Conservation (phyloP, 2,888 invertebrate genomes). For the Polietes domitor region DNA sequence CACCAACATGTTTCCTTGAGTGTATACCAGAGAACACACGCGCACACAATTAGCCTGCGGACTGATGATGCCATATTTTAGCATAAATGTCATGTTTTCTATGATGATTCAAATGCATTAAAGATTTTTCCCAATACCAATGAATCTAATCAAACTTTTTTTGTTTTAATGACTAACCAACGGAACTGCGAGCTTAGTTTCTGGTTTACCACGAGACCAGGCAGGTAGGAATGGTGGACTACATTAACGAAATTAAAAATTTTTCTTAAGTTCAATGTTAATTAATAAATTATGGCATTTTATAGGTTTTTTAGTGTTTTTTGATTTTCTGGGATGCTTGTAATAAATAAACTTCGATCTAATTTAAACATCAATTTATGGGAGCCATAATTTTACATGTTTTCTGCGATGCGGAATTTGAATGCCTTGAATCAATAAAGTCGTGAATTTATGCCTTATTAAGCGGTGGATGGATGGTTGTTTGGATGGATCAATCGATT, state of each 20-base stretch:
- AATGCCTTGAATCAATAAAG: background rate
- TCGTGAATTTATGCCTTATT: background rate
- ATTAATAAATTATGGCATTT: background rate
- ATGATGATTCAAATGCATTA: slow-evolving; percentile 5
- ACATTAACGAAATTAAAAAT: background rate
- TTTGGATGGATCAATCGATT: background rate
- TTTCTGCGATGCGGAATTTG: background rate
- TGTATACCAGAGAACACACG: too few relatives aligned
- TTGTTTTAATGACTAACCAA: background rate
- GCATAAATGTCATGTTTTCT: background rate
- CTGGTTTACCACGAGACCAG: background rate
- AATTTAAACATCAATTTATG: background rate
- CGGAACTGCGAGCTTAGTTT: background rate
- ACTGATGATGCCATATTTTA: background rate
- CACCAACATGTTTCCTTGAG: too few relatives aligned
- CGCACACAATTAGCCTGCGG: background rate
- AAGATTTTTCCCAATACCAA: background rate
- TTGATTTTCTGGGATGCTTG: background rate
- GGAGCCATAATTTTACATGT: background rate
- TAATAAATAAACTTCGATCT: background rate
- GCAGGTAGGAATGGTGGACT: background rate
- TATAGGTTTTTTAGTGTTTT: too few relatives aligned
- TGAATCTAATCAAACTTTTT: background rate
- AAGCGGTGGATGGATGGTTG: background rate
- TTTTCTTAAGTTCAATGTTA: background rate